Percentiles rank a stretch among this genome's conserved stretches.
Evolutionary conservation across 2,113 vertebrate genomes (phyloP).

Genomic region (Choloepus hoffmanni): DNA sequence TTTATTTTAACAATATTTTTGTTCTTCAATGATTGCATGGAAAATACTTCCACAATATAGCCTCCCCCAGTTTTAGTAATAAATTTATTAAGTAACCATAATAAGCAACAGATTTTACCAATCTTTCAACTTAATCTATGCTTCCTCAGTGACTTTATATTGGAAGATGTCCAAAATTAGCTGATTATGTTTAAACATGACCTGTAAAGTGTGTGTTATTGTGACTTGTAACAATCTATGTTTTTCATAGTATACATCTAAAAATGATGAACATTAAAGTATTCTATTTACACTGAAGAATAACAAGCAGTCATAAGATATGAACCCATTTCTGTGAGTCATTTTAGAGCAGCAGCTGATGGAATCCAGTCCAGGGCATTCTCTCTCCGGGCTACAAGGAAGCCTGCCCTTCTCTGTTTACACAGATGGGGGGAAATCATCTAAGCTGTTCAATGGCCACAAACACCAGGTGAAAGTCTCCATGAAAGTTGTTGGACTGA

Average conservation of each 20-base stretch:
- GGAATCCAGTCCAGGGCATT: rapidly evolving
- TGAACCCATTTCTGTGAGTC: neutral
- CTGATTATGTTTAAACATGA: neutral
- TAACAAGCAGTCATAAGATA: neutral
- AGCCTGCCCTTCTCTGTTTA: neutral
- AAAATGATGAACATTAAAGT: neutral
- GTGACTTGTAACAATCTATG: neutral
- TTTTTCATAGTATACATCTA: neutral
- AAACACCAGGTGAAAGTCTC: neutral
- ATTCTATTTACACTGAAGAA: neutral
- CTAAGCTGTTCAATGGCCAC: neutral
- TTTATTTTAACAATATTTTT: neutral
- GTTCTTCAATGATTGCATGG: neutral
- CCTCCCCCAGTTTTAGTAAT: neutral
- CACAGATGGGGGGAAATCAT: neutral
- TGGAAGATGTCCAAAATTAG: neutral
- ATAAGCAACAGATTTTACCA: neutral
- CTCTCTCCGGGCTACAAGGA: rapidly evolving
- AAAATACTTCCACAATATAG: neutral
- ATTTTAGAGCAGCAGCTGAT: neutral
- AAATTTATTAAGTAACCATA: neutral
- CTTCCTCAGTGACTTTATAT: neutral
- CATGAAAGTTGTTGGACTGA: neutral
- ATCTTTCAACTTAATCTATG: neutral
- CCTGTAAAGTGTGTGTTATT: neutral